Conservation (phyloP, 1,140 invertebrate species). For the Drosophila suzukii region DNA sequence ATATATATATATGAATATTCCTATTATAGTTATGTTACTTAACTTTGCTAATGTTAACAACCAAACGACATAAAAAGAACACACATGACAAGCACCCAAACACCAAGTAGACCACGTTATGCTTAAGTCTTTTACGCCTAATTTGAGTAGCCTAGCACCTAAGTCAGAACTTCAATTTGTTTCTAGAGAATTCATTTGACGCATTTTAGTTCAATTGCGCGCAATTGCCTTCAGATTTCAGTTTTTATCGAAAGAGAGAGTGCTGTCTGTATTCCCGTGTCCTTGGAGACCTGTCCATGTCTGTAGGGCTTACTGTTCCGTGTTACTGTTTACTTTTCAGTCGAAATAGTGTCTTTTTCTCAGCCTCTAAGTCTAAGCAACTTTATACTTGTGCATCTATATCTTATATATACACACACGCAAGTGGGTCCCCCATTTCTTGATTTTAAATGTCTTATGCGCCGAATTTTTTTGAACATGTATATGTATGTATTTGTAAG, state of each 20-base stretch:
- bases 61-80: constrained; percentile 7
- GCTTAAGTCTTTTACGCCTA: constrained; percentile 19
- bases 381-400: constrained; percentile 15
- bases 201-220: constrained; percentile 31
- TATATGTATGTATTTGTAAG: constrained; percentile 35
- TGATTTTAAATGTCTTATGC: constrained; percentile 26
- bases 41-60: constrained; percentile 31
- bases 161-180: constrained; percentile 29
- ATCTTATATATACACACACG: constrained; percentile 3
- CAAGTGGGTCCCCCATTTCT: neutral
- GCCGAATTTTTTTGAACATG: constrained; percentile 36
- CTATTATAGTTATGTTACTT: constrained; percentile 54
- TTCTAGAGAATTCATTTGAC: constrained; percentile 28
- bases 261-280: neutral
- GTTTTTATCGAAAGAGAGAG: neutral
- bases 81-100: constrained; percentile 32
- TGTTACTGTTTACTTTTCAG: constrained; percentile 26
- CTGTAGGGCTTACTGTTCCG: constrained; percentile 11
- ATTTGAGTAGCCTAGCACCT: constrained; percentile 28
- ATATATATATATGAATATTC: constrained; percentile 23
- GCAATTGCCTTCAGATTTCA: too few relatives aligned
- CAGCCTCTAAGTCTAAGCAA: constrained; percentile 11
- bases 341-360: constrained; percentile 29
- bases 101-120: constrained; percentile 19
- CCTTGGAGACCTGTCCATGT: neutral